Base-by-base conservation (phyloP, 2,888 invertebrate species). In the Caenorhabditis sp. region DNA sequence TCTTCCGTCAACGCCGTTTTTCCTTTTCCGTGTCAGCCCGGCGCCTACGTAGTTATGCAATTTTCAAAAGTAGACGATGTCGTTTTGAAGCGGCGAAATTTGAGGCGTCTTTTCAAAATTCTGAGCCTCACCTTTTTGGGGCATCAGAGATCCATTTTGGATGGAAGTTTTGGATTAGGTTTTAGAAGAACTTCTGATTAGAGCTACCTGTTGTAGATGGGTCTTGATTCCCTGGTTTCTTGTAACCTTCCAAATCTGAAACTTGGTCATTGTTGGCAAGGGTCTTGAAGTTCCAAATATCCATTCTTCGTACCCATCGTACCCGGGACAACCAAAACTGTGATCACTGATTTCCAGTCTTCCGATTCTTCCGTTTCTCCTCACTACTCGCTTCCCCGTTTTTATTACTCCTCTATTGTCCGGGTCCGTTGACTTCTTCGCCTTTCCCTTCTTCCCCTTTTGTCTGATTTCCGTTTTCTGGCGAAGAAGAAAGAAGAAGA, bases 381-480 rank as follows among this genome's bases (percentile, higher is more conserved):
- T 38, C 49, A 49, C 49, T 49, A 49, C 54, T 31, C 14, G n/a
- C 19, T 19, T 70, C 28, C 14, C 26, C 26, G 26, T 54, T 58
- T 66, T 66, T 66, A 49, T 66, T 66, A 63, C 63, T 63, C 47
- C 26, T 63, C 63, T 44, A 63, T 63, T 63, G 63, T 63, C 24
- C 22, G 51, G 54, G 14, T 26, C 54, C 54, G 54, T 54, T 26
- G 44, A 47, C 51, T 68, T 31, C 54, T 26, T 69, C 24, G 14
- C 54, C 12, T 35, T 54, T 12, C 31, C 22, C 26, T 47, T 59
- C 38, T 58, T 49, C 38, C 38, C 10, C 47, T 54, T 59, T 79
- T 79, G 70, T 79, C 77, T 69, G 77, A 77, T 77, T 77, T 77
- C 77, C 77, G 77, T 77, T 70, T 70, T 56, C 26, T 61, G 61